Evolutionary conservation across 1,140 invertebrate genomes (phyloP).

Genomic region (Drosophila simulans): DNA sequence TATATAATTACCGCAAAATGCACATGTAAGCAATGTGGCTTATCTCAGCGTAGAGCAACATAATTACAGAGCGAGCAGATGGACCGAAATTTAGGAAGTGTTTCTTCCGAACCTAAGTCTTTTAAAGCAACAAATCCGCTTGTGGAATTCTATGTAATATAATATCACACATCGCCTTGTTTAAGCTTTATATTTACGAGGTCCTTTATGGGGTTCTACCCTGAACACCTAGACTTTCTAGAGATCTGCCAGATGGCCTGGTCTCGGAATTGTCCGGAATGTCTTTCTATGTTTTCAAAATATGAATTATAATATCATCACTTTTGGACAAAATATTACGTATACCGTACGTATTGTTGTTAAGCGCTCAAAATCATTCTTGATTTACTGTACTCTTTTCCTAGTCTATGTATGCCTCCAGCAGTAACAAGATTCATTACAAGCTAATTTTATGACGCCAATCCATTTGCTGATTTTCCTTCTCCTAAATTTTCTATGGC

Average conservation of each 20-base stretch:
- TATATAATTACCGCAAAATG: conserved; percentile 61
- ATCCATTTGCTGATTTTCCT: conserved; percentile 58
- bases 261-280: too few species aligned
- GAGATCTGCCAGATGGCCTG: too few species aligned
- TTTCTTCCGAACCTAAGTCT: neutral
- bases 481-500: conserved; percentile 16
- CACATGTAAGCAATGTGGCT: conserved; percentile 56
- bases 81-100: neutral
- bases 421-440: conserved; percentile 6
- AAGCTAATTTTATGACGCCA: conserved; percentile 29
- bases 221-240: too few species aligned
- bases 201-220: too few species aligned
- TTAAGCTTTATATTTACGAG: too few species aligned
- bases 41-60: conserved; percentile 43
- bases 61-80: conserved; percentile 48
- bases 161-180: too few species aligned
- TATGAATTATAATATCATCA: too few species aligned
- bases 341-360: too few species aligned
- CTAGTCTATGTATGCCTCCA: conserved; percentile 2
- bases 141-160: too few species aligned
- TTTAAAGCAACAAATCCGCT: neutral
- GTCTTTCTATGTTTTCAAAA: too few species aligned
- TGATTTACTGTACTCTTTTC: neutral
- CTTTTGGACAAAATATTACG: too few species aligned
- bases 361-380: too few species aligned